These are phyloP conservation scores for Enteromius paludinosus DNA, from an alignment of 2,797 vertebrate genomes.

Conservation along the genomic window DNA sequence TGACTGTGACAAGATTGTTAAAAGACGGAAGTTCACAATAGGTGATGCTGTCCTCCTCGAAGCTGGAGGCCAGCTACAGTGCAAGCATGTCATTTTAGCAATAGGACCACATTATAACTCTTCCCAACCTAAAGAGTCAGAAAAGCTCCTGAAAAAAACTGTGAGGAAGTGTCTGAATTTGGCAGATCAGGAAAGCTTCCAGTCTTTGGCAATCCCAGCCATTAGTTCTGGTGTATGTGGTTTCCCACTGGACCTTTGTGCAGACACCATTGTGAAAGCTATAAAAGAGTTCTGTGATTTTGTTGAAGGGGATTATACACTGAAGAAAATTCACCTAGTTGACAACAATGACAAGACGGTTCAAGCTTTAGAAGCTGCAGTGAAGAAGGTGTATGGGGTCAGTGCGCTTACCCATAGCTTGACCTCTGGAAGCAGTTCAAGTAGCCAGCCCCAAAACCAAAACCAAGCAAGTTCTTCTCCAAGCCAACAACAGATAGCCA, in stretches of 20 bases:
- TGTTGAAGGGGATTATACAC: slow-evolving; percentile 26
- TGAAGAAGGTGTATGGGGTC: slow-evolving; percentile 68
- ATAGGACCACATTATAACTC: slow-evolving; percentile 78
- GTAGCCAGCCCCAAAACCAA: slow-evolving; percentile 25
- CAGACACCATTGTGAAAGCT: slow-evolving; percentile 72
- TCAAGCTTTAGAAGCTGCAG: slow-evolving; percentile 69
- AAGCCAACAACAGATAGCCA: not conserved
- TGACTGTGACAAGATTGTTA: slow-evolving; percentile 73
- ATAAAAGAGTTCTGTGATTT: slow-evolving; percentile 77
- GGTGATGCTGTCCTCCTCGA: slow-evolving; percentile 71
- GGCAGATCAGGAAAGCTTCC: slow-evolving; percentile 68
- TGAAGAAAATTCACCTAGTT: slow-evolving; percentile 83
- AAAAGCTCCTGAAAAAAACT: slow-evolving; percentile 66
- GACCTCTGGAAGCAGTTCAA: not conserved
- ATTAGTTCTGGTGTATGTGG: slow-evolving; percentile 75
- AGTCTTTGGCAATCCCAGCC: slow-evolving; percentile 85
- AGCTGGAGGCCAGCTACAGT: slow-evolving; percentile 79
- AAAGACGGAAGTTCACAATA: slow-evolving; percentile 17
- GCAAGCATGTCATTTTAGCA: slow-evolving; percentile 82
- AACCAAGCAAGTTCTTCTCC: slow-evolving; percentile 1
- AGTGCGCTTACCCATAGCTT: not conserved
- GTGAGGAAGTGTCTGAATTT: slow-evolving; percentile 76
- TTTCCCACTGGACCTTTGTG: slow-evolving; percentile 78
- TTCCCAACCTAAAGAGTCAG: not conserved
- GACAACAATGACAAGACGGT: slow-evolving; percentile 65